Conservation (phyloP, 2,113 vertebrate genomes). For the Heterochromis multidens region DNA sequence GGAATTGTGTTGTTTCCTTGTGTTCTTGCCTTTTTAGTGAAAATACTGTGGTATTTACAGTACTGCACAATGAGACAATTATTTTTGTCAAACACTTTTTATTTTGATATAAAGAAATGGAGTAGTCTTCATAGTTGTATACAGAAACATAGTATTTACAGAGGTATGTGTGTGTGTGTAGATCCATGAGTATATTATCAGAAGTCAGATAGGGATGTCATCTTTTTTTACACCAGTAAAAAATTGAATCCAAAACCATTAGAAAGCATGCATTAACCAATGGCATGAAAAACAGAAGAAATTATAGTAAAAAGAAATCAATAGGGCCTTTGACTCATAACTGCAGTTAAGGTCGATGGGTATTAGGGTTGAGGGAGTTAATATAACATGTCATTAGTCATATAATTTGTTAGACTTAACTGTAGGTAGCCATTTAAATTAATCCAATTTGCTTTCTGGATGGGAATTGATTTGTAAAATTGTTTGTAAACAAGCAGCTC, state of each 20-base stretch:
- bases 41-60: not conserved
- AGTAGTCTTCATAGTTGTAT: slow-evolving; percentile 1
- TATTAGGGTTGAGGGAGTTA: rapidly evolving
- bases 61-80: not conserved
- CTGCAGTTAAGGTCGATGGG: not conserved
- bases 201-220: not conserved
- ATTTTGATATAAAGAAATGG: slow-evolving; percentile 40
- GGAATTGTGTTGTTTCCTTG: not conserved
- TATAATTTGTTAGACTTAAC: not conserved
- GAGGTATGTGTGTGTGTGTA: slow-evolving; percentile 18
- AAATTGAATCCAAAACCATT: not conserved
- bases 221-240: not conserved
- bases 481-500: not conserved
- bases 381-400: not conserved
- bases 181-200: not conserved
- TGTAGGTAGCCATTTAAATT: not conserved
- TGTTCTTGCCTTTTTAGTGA: not conserved
- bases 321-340: not conserved
- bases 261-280: slow-evolving; percentile 44
- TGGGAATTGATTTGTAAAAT: not conserved
- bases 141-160: slow-evolving; percentile 55
- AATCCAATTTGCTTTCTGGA: not conserved
- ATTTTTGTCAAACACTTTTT: slow-evolving; percentile 19
- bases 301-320: not conserved
- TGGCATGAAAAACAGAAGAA: not conserved